Evolutionary conservation across 2,113 vertebrate species (phyloP).

Genomic region (Apistogramma diplotaenia): DNA sequence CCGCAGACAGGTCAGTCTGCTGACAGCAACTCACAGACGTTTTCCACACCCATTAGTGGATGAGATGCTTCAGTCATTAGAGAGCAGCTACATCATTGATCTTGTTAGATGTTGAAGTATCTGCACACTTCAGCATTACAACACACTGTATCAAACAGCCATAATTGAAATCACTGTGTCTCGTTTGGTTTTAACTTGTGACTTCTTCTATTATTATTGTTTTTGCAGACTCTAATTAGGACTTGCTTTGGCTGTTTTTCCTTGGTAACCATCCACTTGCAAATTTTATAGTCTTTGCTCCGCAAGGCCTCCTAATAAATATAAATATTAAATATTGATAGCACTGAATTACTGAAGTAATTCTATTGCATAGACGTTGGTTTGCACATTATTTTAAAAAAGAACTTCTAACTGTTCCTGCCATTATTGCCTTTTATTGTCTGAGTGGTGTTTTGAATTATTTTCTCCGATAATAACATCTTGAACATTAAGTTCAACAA

Average conservation of each 20-base stretch:
- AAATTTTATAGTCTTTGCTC: background rate
- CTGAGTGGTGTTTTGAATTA: background rate
- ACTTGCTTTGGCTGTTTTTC: background rate
- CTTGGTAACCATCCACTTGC: background rate
- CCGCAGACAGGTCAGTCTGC: conserved; percentile 61
- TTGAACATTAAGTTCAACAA: background rate
- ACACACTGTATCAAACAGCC: background rate
- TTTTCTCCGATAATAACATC: background rate
- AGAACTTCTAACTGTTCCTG: background rate
- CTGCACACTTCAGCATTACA: background rate
- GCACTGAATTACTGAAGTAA: background rate
- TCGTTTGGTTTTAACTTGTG: background rate
- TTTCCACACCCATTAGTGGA: conserved; percentile 5
- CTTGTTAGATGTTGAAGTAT: background rate
- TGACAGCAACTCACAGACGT: background rate
- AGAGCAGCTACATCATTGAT: background rate
- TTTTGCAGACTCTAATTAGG: background rate
- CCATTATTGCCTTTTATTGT: background rate
- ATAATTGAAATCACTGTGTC: background rate
- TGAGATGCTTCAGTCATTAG: background rate
- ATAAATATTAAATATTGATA: no score
- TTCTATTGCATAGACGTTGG: background rate
- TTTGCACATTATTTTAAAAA: background rate
- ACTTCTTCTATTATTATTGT: background rate
- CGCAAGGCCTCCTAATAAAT: background rate